phyloP scores from a whole-genome alignment of 2,797 vertebrate species.

The Pangasius larnaudii region DNA sequence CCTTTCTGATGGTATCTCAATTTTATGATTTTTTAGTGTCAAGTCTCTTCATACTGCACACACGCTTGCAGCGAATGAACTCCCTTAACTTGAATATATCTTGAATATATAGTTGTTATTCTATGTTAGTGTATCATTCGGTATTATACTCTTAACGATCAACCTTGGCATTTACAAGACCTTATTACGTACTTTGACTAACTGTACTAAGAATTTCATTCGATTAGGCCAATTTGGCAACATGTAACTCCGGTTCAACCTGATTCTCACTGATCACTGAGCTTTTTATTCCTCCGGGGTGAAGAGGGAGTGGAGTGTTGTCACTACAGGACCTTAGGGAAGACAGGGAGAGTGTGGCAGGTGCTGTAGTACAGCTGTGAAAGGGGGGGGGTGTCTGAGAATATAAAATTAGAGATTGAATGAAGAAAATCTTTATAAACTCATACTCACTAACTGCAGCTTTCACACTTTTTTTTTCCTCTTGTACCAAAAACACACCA shows the following conservation, averaged over 20 bases:
- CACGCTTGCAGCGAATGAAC: too few relatives aligned
- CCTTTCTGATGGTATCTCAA: constrained; percentile 84
- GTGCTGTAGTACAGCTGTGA: constrained; percentile 24
- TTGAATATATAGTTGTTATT: not conserved
- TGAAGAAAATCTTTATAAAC: constrained; percentile 21
- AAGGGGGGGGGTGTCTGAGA: not conserved
- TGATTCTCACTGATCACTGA: constrained; percentile 13
- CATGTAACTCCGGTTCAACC: not conserved
- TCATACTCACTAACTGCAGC: not conserved
- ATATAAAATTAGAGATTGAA: constrained; percentile 18
- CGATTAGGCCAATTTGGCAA: not conserved
- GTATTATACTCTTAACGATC: not conserved
- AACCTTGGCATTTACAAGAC: not conserved
- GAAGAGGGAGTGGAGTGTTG: not conserved
- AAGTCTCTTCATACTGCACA: not conserved
- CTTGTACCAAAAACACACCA: not conserved
- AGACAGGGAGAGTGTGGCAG: constrained; percentile 16
- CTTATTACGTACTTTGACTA: not conserved
- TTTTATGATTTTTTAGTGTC: not conserved
- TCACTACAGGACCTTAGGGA: constrained; percentile 33
- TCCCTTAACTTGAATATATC: not conserved
- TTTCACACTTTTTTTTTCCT: not conserved
- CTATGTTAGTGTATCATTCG: not conserved
- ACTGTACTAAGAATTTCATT: not conserved
- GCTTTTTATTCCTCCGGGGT: not conserved